Evolutionary conservation across 2,888 invertebrate genomes (phyloP), one percentile per base, ranked within the genome.

Genomic region (Argyresthia goedartella): DNA sequence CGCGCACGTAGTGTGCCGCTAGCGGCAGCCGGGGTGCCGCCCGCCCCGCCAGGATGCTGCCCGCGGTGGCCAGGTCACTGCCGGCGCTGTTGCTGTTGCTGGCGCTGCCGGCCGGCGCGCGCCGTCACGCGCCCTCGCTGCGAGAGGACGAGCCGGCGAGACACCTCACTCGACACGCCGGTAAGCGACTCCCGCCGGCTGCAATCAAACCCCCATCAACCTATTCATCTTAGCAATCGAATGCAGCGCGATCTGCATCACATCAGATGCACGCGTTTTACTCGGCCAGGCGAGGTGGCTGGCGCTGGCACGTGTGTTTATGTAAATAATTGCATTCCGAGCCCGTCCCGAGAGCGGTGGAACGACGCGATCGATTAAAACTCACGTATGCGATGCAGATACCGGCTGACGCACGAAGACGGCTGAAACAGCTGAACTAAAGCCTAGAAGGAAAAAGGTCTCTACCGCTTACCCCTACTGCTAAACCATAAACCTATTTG

Each of bases 81-180:
- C 70, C 80, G 69, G 62, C 81, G 76, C 72, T 80, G 68, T 71
- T 70, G 74, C 68, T 75, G 76, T n/a, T n/a, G n/a, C 73, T 67
- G 64, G 64, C 68, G 66, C 68, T 63, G 60, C 73, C 73, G 57
- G 77, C 67, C 53, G 67, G 64, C 52, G 79, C 82, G 60, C 82
- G 90, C 64, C 88, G 89, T 65, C 90, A 89, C 71, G 89, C 91
- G 63, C 91, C 91, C 59, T 81, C 89, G 61, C 81, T 91, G 68
- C 81, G 88, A 55, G 91, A 91, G 75, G 91, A 91, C 74, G 90
- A 91, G 66, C 91, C 90, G 73, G 88, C 89, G 60, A 87, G 90
- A 52, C 90, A 90, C 64, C 88, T 88, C 69, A 85, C 86, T 62
- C 86, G 91, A 59, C 90, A 91, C 66, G 91, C 91, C 78, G 91